Conservation (phyloP, 2,113 vertebrate species). For the Silurus asotus region DNA sequence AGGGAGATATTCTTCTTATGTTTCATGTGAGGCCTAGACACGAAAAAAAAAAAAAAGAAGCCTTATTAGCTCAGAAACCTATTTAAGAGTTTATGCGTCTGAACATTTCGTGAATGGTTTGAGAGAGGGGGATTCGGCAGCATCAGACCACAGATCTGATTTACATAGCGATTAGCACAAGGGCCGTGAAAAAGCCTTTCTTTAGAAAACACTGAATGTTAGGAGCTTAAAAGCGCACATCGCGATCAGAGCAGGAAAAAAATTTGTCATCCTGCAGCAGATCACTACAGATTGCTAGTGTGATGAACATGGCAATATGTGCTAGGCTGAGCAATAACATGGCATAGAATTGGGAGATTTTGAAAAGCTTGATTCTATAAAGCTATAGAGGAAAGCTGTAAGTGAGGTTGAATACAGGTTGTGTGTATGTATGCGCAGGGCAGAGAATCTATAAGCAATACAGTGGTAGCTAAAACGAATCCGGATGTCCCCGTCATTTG, state of each 20-base stretch:
- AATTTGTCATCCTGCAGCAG: slow-evolving; percentile 51
- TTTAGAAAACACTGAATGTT: neutral
- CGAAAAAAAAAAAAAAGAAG: slow-evolving; percentile 25
- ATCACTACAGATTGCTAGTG: slow-evolving; percentile 58
- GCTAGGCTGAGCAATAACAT: slow-evolving; percentile 63
- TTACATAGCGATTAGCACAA: slow-evolving; percentile 28
- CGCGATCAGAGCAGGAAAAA: slow-evolving; percentile 55
- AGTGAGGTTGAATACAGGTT: neutral
- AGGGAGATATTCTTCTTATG: slow-evolving; percentile 23
- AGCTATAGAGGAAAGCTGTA: slow-evolving; percentile 31
- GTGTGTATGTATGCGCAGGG: slow-evolving; percentile 41
- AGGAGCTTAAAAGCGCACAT: slow-evolving; percentile 62
- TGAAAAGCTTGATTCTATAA: slow-evolving; percentile 61
- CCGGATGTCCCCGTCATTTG: slow-evolving; percentile 54
- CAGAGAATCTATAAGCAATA: slow-evolving; percentile 58
- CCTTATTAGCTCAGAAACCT: slow-evolving; percentile 25
- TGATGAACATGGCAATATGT: slow-evolving; percentile 58
- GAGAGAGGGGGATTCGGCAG: slow-evolving; percentile 17
- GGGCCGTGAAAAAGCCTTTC: neutral
- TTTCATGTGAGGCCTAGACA: slow-evolving; percentile 9
- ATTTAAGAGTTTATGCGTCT: slow-evolving; percentile 14
- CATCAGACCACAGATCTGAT: slow-evolving; percentile 9
- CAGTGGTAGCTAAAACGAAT: slow-evolving; percentile 54
- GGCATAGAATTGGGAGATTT: slow-evolving; percentile 61
- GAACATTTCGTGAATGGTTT: slow-evolving; percentile 23